Conservation (phyloP, 2,113 vertebrate genomes). For the Macrotis lagotis region DNA sequence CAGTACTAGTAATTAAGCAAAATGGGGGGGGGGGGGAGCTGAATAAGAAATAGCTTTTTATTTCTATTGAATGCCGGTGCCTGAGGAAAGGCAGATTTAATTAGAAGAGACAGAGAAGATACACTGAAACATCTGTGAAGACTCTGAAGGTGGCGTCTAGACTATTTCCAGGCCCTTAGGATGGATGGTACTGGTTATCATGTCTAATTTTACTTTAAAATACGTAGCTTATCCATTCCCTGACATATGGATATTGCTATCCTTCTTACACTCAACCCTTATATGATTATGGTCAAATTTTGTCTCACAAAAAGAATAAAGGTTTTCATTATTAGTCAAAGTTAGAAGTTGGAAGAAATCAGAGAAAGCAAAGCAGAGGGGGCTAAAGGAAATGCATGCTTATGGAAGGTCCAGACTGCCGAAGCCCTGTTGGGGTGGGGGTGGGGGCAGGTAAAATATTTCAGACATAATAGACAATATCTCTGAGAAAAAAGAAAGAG, state of each 20-base stretch:
- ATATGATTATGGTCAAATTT: neutral
- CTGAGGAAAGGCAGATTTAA: slow-evolving; percentile 38
- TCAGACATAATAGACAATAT: neutral
- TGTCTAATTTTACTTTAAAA: slow-evolving; percentile 35
- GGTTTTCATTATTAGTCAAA: neutral
- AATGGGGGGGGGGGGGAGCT: neutral
- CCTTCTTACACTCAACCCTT: slow-evolving; percentile 8
- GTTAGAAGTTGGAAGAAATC: slow-evolving; percentile 7
- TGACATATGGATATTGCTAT: neutral
- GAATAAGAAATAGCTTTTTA: slow-evolving; percentile 14
- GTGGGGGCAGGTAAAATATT: neutral
- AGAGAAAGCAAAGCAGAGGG: neutral
- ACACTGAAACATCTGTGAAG: neutral
- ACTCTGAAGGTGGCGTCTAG: slow-evolving; percentile 16
- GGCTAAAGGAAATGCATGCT: slow-evolving; percentile 12
- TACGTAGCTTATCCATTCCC: neutral
- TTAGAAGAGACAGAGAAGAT: slow-evolving; percentile 6
- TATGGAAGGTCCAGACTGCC: neutral
- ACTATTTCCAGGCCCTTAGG: slow-evolving; percentile 11
- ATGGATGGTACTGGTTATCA: slow-evolving; percentile 5
- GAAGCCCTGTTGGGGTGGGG: too few relatives aligned
- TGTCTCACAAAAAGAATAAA: neutral
- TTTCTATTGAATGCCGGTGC: neutral
- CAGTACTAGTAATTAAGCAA: slow-evolving; percentile 1
- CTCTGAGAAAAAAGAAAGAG: neutral